phyloP scores from a whole-genome alignment of 2,113 vertebrate species.

The Atlantisia rogersi region DNA sequence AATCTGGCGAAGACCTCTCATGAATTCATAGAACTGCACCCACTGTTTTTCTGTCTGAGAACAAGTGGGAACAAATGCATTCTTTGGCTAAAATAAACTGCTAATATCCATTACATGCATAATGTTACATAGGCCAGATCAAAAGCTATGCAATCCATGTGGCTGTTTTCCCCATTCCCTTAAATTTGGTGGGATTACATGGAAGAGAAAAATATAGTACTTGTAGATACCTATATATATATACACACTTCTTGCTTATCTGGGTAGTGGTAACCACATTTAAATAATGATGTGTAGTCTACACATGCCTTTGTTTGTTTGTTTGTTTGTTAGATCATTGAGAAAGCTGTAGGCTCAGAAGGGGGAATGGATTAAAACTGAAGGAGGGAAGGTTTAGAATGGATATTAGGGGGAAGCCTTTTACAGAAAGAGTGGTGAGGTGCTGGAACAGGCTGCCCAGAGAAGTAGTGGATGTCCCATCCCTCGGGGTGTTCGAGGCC shows the following conservation, averaged over 20 bases:
- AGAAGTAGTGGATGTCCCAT: too few relatives aligned
- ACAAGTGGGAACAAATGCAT: slow-evolving; percentile 22
- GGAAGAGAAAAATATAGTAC: not conserved
- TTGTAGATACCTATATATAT: not conserved
- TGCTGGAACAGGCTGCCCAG: too few relatives aligned
- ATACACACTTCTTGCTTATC: not conserved
- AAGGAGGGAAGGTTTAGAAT: too few relatives aligned
- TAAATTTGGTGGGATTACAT: not conserved
- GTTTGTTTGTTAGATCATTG: not conserved
- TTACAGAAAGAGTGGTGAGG: too few relatives aligned
- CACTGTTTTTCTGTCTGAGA: slow-evolving; percentile 18
- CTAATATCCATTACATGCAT: not conserved
- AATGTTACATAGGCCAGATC: not conserved
- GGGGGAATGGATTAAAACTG: too few relatives aligned
- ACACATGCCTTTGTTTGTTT: not conserved
- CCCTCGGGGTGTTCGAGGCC: too few relatives aligned
- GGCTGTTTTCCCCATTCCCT: not conserved
- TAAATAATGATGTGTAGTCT: not conserved
- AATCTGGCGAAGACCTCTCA: not conserved
- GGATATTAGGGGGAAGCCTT: too few relatives aligned
- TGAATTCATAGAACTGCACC: not conserved
- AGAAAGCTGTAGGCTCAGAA: not conserved
- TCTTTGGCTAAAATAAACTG: slow-evolving; percentile 59
- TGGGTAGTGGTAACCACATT: not conserved
- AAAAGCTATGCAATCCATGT: slow-evolving; percentile 2